Evolutionary conservation across 1,140 invertebrate genomes (phyloP), one percentile per base, ranked within the genome.

Genomic region (Atta cephalotes): DNA sequence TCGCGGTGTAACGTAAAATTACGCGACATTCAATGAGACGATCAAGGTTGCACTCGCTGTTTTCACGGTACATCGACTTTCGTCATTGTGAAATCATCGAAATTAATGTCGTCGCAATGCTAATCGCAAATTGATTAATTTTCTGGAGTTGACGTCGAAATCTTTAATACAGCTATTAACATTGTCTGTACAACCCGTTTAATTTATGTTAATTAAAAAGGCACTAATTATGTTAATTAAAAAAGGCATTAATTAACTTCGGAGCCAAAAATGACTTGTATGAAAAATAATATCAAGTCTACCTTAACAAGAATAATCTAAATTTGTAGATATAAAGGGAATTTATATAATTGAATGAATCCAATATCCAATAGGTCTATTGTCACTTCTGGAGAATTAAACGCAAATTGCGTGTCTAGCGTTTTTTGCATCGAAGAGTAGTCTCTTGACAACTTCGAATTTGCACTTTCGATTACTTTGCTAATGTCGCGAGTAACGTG

Each of bases 21-120:
- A 82, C 79, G 35, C 66, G 66, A 81, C 65, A 71, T 81, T 81
- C 65, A 81, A 56, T 35, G 78, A 81, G 78, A 49, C 78, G 65
- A 68, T 71, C 78, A 81, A 71, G 78, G 65, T 21, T 39, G 66
- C 65, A 49, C 51, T 53, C 63, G 10, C 31, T 25, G 21, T 71
- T 81, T 21, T 25, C 65, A 71, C 66, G 66, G 2, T 56, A 18
- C 78, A 35, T 4, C 51, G 66, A 71, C 49, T 66, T 71, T 81
- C 66, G 10, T 81, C 66, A 25, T 56, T n/a, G 21, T 28, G 65
- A 56, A 81, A 56, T 28, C 9, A 18, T 72, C 25, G 35, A 51
- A 72, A 58, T 81, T 81, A 45, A 5, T 0, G 35, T 81, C 21
- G 45, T 56, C 65, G 14, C 9, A 51, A 72, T 72, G 45, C 45